These are phyloP conservation scores for Erebia ligea DNA, from an alignment of 2,888 invertebrate species.

Conservation along the genomic window DNA sequence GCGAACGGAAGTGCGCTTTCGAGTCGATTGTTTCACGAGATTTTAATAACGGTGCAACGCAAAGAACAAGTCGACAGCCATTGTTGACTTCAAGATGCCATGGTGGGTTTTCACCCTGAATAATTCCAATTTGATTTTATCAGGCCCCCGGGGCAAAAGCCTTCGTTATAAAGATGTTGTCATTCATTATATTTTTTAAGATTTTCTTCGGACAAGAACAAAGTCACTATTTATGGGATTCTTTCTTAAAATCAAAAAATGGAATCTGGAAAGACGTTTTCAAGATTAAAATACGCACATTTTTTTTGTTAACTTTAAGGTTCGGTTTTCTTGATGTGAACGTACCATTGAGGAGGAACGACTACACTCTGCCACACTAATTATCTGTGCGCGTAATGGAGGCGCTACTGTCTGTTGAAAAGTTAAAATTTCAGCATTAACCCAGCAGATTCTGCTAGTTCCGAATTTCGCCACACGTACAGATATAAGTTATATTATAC, in stretches of 20 bases:
- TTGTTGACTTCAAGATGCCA: constrained; percentile 76
- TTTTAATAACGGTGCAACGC: constrained; percentile 83
- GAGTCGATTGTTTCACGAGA: constrained; percentile 82
- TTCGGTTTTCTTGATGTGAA: too few species aligned
- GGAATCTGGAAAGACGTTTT: too few species aligned
- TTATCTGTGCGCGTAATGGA: too few species aligned
- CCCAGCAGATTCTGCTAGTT: too few species aligned
- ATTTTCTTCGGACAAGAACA: neutral
- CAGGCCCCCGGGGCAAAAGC: constrained; percentile 45
- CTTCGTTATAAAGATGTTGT: constrained; percentile 36
- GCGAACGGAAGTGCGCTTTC: constrained; percentile 78
- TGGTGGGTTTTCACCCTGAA: constrained; percentile 51
- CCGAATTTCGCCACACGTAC: too few species aligned
- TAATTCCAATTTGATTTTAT: constrained; percentile 62
- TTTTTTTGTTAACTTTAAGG: too few species aligned
- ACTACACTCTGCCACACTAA: too few species aligned
- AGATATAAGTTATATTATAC: too few species aligned
- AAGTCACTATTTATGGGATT: neutral
- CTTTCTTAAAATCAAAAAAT: neutral
- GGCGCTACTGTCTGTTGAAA: too few species aligned
- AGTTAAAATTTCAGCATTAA: too few species aligned
- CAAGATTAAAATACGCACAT: too few species aligned
- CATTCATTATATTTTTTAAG: constrained; percentile 25
- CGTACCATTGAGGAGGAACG: too few species aligned
- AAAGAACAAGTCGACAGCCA: constrained; percentile 75